Base-by-base conservation (phyloP, 64 coral and sea anemone genomes). In the Anthopleura sola region DNA sequence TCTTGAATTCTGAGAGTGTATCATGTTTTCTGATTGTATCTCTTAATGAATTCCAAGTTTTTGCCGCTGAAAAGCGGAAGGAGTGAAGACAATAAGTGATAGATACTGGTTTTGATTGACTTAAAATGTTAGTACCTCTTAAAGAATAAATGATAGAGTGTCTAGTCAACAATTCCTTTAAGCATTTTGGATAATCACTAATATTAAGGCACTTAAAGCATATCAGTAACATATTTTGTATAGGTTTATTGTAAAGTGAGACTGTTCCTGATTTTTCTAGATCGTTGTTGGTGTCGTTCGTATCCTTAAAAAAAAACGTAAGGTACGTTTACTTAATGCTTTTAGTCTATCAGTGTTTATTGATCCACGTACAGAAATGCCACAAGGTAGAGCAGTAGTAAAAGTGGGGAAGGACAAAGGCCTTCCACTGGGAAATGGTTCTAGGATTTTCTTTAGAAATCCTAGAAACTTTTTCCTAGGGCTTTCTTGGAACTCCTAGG, bases 361-460 rank as follows among this genome's bases (percentile, higher is more conserved):
- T 81, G 78, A 81, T 16, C 78, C 37, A n/a, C n/a, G n/a, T n/a
- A 44, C 78, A 81, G 46, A 81, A 81, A 44, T 81, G 39, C 78
- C 78, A 81, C 34, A 49, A 36, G 46, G 46, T 48, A 11, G 46
- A 48, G 46, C 46, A 48, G 46, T 48, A 50, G 14, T 82, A 82
- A 51, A 51, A 51, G 26, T 54, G 19, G 3, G 53, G 24, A 53
- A 50, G 32, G 5, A 5, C 46, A 50, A 82, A 31, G 49, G 5
- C 80, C 7, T 82, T 21, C 5, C 24, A 17, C 60, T 26, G 21
- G 0, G 24, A 66, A 24, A 26, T n/a, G 60, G 60, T 66, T 50
- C n/a, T n/a, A n/a, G n/a, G n/a, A n/a, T n/a, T n/a, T n/a, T n/a
- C n/a, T n/a, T n/a, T n/a, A n/a, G n/a, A n/a, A n/a, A n/a, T n/a